Percentiles rank a stretch among this genome's conserved stretches.
phyloP scores from a whole-genome alignment of 2,797 vertebrate species.

The Pseudomugil tenellus region DNA sequence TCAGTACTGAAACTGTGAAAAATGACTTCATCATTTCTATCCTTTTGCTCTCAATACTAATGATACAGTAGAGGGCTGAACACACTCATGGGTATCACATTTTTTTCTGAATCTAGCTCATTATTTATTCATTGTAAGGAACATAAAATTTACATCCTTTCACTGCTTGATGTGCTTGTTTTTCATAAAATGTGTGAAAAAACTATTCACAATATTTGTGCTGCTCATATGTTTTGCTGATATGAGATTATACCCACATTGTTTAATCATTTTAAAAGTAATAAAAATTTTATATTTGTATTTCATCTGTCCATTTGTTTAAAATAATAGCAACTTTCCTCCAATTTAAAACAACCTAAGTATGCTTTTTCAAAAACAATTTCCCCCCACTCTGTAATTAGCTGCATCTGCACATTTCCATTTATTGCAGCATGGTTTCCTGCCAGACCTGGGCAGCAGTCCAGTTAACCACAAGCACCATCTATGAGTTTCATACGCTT shows the following conservation, averaged over 20 bases:
- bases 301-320: neutral
- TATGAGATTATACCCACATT: neutral
- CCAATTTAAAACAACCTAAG: conserved; percentile 17
- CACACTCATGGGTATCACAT: conserved; percentile 16
- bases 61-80: conserved; percentile 41
- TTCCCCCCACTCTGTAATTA: conserved; percentile 37
- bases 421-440: conserved; percentile 52
- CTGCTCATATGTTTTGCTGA: conserved; percentile 10
- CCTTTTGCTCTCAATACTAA: conserved; percentile 21
- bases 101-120: conserved; percentile 21
- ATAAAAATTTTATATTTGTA: conserved; percentile 15
- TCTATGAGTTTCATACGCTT: conserved; percentile 21
- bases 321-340: conserved; percentile 12
- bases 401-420: conserved; percentile 45
- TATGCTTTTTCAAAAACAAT: conserved; percentile 11
- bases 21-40: conserved; percentile 54
- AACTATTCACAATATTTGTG: conserved; percentile 3
- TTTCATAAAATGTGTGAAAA: neutral
- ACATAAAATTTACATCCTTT: neutral
- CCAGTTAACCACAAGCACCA: conserved; percentile 40
- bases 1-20: conserved; percentile 66
- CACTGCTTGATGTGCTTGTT: neutral
- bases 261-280: conserved; percentile 25
- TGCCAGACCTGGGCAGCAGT: conserved; percentile 39
- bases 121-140: conserved; percentile 19